phyloP scores from a whole-genome alignment of 2,888 invertebrate species.

The Cephalotes varians region DNA sequence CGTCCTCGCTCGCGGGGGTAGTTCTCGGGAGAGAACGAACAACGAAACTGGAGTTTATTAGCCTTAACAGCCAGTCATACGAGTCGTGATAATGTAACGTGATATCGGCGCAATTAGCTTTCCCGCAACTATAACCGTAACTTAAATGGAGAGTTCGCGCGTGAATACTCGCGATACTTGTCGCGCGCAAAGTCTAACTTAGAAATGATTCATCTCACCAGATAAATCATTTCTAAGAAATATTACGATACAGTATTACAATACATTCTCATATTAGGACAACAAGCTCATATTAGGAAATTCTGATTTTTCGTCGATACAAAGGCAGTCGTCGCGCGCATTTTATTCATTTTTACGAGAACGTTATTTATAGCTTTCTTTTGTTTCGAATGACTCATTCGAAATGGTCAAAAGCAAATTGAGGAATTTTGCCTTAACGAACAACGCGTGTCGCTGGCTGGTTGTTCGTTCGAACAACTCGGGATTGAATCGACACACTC shows the following conservation, averaged over 20 bases:
- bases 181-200: neutral
- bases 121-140: neutral
- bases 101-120: constrained; percentile 30
- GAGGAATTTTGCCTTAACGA: constrained; percentile 34
- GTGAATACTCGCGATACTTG: neutral
- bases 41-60: constrained; percentile 48
- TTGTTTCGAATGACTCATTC: neutral
- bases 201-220: no score
- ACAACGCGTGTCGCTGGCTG: constrained; percentile 64
- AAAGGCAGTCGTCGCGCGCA: neutral
- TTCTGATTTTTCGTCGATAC: neutral
- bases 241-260: no score
- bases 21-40: constrained; percentile 30
- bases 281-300: neutral
- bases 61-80: constrained; percentile 37
- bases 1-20: constrained; percentile 43
- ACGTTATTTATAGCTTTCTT: constrained; percentile 22
- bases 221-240: no score
- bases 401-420: neutral
- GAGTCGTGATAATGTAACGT: constrained; percentile 34
- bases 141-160: neutral
- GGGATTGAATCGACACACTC: constrained; percentile 74
- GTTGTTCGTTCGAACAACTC: constrained; percentile 64
- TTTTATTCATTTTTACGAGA: neutral
- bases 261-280: neutral